Evolutionary conservation across 2,797 vertebrate species (phyloP).

Genomic region (Crax fasciolata): DNA sequence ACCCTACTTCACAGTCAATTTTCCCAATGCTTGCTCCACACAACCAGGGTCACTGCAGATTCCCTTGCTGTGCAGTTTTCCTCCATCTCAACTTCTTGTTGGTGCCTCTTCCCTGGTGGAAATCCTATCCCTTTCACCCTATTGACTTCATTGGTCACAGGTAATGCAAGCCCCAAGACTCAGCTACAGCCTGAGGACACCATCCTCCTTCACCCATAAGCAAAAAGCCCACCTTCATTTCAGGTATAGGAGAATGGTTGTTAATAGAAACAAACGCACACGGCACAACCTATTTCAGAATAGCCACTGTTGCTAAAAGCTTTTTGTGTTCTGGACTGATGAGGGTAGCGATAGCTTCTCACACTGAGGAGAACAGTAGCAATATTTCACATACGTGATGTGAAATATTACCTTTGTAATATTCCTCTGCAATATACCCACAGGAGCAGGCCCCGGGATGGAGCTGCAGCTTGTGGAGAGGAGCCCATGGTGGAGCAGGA

Average conservation of each 20-base stretch:
- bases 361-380: no score
- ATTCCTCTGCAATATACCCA: no score
- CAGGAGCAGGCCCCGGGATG: no score
- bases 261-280: neutral
- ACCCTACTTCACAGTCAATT: neutral
- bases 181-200: no score
- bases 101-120: neutral
- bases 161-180: neutral
- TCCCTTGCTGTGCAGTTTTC: neutral
- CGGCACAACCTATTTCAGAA: neutral
- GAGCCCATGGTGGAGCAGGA: no score
- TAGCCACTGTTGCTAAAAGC: neutral
- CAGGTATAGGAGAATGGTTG: neutral
- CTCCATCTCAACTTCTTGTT: neutral
- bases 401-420: no score
- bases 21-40: neutral
- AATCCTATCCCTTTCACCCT: neutral
- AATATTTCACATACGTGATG: no score
- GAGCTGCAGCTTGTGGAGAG: no score
- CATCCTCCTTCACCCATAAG: neutral
- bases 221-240: neutral
- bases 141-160: no score
- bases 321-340: neutral
- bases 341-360: no score
- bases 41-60: neutral